Base-by-base conservation (phyloP, 2,888 invertebrate genomes). In the Drosophila longiperda region DNA sequence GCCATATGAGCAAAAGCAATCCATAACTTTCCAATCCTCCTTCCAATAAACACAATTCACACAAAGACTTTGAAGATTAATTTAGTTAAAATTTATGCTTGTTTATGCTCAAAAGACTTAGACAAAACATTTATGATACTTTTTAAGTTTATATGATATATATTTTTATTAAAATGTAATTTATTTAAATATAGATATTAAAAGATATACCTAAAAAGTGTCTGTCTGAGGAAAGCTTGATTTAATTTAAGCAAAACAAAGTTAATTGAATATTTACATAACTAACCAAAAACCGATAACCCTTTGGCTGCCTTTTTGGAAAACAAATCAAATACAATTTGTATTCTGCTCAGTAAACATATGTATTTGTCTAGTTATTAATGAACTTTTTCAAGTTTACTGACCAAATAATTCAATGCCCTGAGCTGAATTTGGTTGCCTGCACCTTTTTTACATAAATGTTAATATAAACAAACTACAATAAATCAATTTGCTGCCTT, bases 401-500 rank as follows among this genome's bases (percentile, higher is more conserved):
- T 63, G 72, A 72, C 72, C 78, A 80, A 79, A 70, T 64, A 54
- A 80, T 75, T 66, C 80, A 79, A 53, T 48, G 42, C 34, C 45
- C 54, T 17, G 34, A 52, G 62, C 61, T 71, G 40, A 79, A 67
- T 75, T 67, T 20, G 66, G 65, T 26, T 62, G 49, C 55, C 26
- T 67, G 72, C 55, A 70, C 72, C 71, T 75, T 79, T 79, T 75
- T 70, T 54, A 50, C 75, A 66, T 66, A 62, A 36, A 49, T 26
- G n/a, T 32, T 48, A 34, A 20, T 45, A 20, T 63, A 40, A 66
- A 71, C 60, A 80, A 72, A 80, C 72, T 72, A 78, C 76, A 78
- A 78, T 80, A 78, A 82, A 78, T 82, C 82, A 82, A 82, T 81
- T 80, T 80, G 74, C 65, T 81, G 79, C 69, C 82, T 52, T 73